These are phyloP conservation scores for Numenius phaeopus DNA, from an alignment of 2,797 vertebrate species.

Conservation along the genomic window DNA sequence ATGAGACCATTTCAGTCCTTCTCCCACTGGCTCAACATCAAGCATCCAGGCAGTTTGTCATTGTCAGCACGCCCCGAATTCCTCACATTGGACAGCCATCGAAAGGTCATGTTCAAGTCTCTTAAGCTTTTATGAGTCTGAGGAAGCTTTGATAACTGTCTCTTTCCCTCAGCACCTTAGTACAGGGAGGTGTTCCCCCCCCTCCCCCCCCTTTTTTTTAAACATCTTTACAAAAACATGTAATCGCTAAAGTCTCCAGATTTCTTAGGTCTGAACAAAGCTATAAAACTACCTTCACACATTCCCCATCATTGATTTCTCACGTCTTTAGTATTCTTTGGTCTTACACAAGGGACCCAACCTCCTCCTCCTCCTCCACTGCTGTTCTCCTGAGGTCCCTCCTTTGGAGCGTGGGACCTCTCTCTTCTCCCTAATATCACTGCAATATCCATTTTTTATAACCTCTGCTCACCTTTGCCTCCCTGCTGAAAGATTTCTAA, in stretches of 20 bases:
- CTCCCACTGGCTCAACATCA: background rate
- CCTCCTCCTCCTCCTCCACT: background rate
- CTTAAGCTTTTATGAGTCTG: background rate
- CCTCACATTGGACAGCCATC: background rate
- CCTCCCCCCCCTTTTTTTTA: background rate
- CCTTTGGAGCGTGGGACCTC: background rate
- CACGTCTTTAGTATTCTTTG: background rate
- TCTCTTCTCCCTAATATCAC: background rate
- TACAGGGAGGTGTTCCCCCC: rapidly evolving
- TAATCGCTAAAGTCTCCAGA: background rate
- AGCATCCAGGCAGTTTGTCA: background rate
- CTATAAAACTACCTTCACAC: background rate
- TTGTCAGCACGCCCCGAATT: rapidly evolving
- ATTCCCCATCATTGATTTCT: background rate
- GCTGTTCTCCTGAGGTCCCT: background rate
- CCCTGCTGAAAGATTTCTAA: slow-evolving; percentile 32
- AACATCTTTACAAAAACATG: background rate
- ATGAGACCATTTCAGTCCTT: background rate
- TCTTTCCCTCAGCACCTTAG: background rate
- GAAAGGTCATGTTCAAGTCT: background rate
- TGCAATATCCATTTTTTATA: slow-evolving; percentile 10
- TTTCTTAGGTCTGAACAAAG: background rate
- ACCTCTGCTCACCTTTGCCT: slow-evolving; percentile 2
- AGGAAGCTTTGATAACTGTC: background rate
- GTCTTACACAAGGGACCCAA: background rate